Conservation (phyloP, 2,888 invertebrate species). For the Steromphala cineraria region DNA sequence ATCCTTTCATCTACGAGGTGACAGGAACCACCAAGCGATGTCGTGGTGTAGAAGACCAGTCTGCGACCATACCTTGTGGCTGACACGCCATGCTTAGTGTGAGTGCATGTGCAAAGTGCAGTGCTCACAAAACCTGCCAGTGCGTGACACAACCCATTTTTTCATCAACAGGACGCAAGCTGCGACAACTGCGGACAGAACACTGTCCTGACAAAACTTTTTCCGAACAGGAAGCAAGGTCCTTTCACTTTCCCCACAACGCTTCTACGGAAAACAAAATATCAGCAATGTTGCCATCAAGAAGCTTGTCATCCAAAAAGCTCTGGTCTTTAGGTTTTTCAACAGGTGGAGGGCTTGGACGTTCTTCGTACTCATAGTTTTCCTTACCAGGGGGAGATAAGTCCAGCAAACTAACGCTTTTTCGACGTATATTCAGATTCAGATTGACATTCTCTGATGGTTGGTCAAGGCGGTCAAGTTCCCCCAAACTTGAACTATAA, state of each 20-base stretch:
- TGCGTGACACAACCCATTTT: not conserved
- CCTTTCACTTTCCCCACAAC: slow-evolving; percentile 49
- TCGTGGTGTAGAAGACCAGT: too few species aligned
- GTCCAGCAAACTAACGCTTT: slow-evolving; percentile 55
- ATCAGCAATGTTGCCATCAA: slow-evolving; percentile 61
- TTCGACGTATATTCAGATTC: slow-evolving; percentile 30
- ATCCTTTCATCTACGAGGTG: too few species aligned
- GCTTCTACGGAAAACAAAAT: slow-evolving; percentile 62
- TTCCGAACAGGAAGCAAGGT: not conserved
- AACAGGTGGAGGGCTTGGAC: not conserved
- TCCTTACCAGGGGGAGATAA: slow-evolving; percentile 25
- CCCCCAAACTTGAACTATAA: slow-evolving; percentile 26
- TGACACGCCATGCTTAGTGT: not conserved
- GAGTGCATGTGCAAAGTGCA: not conserved
- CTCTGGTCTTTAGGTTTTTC: slow-evolving; percentile 27
- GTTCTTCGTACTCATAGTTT: not conserved
- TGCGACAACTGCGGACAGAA: not conserved
- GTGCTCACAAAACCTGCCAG: not conserved
- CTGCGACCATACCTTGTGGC: not conserved
- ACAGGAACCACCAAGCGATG: too few species aligned
- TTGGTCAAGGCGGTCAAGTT: slow-evolving; percentile 24
- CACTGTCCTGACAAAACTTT: not conserved
- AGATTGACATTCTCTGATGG: slow-evolving; percentile 12
- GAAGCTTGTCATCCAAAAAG: slow-evolving; percentile 53
- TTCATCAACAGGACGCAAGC: not conserved